Evolutionary conservation across 2,113 vertebrate genomes (phyloP).

Genomic region (Ailuropoda melanoleuca): DNA sequence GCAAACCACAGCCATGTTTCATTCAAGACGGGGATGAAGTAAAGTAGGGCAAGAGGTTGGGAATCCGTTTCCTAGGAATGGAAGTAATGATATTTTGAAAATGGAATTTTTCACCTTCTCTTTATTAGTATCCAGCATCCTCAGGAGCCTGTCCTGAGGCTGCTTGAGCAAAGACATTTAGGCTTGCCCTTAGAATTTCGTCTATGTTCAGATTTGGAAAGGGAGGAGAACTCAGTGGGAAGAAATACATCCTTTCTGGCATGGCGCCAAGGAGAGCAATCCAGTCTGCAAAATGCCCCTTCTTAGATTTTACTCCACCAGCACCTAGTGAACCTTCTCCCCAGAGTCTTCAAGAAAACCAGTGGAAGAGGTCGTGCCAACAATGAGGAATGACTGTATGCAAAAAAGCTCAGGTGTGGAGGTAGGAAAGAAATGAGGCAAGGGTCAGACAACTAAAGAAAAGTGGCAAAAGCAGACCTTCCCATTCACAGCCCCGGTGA

Average conservation of each 20-base stretch:
- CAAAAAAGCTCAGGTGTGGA: background rate
- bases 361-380: background rate
- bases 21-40: conserved; percentile 30
- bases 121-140: background rate
- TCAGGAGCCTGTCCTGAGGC: background rate
- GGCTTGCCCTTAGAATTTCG: background rate
- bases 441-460: background rate
- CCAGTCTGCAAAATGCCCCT: background rate
- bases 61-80: conserved; percentile 32
- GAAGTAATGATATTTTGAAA: conserved; percentile 40
- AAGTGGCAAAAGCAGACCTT: background rate
- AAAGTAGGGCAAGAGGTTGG: background rate
- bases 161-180: background rate
- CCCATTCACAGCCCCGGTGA: background rate
- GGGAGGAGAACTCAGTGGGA: background rate
- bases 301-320: background rate
- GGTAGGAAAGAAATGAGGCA: background rate
- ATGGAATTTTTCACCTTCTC: background rate
- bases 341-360: background rate
- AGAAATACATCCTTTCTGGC: background rate
- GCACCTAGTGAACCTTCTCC: background rate
- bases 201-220: background rate
- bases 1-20: conserved; percentile 44
- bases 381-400: background rate
- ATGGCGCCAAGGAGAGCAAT: background rate